Conservation (phyloP, 2,113 vertebrate species). For the Mobula hypostoma region DNA sequence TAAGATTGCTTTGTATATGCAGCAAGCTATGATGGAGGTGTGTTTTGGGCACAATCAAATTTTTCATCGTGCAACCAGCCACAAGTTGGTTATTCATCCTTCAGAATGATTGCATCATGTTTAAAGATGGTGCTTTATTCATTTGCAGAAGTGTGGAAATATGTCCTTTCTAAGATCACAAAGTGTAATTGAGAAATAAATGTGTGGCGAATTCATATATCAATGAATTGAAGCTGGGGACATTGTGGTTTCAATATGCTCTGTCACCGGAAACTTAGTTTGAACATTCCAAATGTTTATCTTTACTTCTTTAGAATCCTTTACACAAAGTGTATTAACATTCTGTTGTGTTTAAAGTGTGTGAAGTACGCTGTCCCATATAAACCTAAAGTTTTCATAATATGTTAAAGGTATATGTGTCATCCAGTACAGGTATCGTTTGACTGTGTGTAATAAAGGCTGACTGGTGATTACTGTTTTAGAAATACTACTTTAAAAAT, state of each 20-base stretch:
- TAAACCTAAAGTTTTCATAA: not conserved
- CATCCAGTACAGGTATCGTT: not conserved
- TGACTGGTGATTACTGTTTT: not conserved
- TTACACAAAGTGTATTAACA: not conserved
- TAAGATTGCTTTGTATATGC: not conserved
- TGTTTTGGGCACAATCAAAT: not conserved
- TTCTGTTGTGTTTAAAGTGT: not conserved
- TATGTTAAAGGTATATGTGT: not conserved
- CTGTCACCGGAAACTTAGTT: not conserved
- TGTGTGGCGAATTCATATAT: not conserved
- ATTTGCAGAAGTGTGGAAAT: not conserved
- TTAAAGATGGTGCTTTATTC: not conserved
- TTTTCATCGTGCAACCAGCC: not conserved
- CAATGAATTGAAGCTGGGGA: not conserved
- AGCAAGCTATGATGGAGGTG: not conserved
- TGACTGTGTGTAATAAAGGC: not conserved
- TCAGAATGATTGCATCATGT: not conserved
- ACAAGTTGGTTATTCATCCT: not conserved
- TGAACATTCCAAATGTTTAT: slow-evolving; percentile 6
- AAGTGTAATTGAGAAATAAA: not conserved
- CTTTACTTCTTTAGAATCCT: not conserved
- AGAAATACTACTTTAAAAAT: not conserved
- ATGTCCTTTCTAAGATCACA: not conserved
- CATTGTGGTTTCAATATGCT: not conserved
- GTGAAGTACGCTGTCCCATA: not conserved